phyloP scores from a whole-genome alignment of 2,888 invertebrate genomes.

The Hypercompe scribonia region DNA sequence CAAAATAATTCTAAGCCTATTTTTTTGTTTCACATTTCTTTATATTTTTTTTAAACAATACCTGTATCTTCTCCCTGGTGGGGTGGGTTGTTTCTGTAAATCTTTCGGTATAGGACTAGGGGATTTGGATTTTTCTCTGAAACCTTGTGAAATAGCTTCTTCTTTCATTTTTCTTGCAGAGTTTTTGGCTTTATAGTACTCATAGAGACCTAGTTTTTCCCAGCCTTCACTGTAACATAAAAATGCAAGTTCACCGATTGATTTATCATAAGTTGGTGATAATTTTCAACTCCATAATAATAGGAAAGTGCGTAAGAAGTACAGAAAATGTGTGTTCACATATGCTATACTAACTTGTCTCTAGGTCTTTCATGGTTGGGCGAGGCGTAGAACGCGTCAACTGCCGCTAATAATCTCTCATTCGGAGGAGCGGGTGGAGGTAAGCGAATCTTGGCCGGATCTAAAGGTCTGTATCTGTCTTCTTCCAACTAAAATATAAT shows the following conservation, averaged over 20 bases:
- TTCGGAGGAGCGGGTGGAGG: conserved; percentile 98
- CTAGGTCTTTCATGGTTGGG: conserved; percentile 98
- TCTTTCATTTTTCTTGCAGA: conserved; percentile 95
- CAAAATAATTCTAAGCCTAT: neutral
- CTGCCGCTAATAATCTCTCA: conserved; percentile 96
- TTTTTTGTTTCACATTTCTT: neutral
- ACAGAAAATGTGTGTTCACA: neutral
- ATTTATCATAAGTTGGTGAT: neutral
- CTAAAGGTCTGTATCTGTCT: conserved; percentile 94
- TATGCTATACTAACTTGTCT: conserved; percentile 89
- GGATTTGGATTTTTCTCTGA: conserved; percentile 90
- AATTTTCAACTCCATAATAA: neutral
- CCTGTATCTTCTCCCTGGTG: conserved; percentile 92
- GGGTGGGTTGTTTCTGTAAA: conserved; percentile 90
- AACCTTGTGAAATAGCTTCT: conserved; percentile 91
- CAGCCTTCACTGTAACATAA: conserved; percentile 93
- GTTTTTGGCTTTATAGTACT: conserved; percentile 99
- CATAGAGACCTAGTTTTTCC: conserved; percentile 99
- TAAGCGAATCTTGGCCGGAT: conserved; percentile 95
- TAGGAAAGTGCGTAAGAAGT: neutral
- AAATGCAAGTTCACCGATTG: neutral
- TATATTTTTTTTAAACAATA: conserved; percentile 41
- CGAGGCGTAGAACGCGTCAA: conserved; percentile 98
- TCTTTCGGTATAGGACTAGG: conserved; percentile 93
- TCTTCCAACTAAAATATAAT: conserved; percentile 90